These are phyloP conservation scores for Aleiodes sp. DNA, from an alignment of 1,140 invertebrate species.

Conservation along the genomic window DNA sequence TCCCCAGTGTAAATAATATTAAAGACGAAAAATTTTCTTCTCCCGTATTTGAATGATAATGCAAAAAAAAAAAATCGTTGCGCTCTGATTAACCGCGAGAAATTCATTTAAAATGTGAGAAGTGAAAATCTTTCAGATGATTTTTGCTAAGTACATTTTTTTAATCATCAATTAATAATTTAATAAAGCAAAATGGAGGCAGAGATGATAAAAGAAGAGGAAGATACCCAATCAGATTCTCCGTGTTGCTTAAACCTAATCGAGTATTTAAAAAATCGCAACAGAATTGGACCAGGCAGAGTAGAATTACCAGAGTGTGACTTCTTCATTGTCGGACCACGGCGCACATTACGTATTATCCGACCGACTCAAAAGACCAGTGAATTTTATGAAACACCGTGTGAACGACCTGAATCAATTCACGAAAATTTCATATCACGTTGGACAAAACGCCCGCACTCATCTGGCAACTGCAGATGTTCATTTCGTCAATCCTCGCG, in stretches of 20 bases:
- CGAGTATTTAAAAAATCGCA: slow-evolving; percentile 52
- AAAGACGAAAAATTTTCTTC: no score
- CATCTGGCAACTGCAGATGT: slow-evolving; percentile 59
- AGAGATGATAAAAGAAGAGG: slow-evolving; percentile 12
- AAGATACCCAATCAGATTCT: background rate
- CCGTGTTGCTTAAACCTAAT: slow-evolving; percentile 55
- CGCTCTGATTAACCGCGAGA: background rate
- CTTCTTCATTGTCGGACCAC: slow-evolving; percentile 55
- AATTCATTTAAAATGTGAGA: background rate
- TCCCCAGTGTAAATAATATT: no score
- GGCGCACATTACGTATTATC: slow-evolving; percentile 54
- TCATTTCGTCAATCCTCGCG: slow-evolving; percentile 52
- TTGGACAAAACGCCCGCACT: slow-evolving; percentile 57
- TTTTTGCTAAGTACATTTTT: slow-evolving; percentile 15
- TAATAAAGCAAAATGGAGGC: slow-evolving; percentile 19
- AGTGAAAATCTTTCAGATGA: slow-evolving; percentile 23
- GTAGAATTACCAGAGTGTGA: slow-evolving; percentile 58
- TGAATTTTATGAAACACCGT: slow-evolving; percentile 51
- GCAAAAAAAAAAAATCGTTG: background rate
- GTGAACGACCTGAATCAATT: slow-evolving; percentile 53
- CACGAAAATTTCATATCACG: slow-evolving; percentile 61
- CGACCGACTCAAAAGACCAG: slow-evolving; percentile 46
- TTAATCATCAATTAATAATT: background rate
- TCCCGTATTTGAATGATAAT: no score
- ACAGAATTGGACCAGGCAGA: slow-evolving; percentile 52